Conservation (phyloP, 2,113 vertebrate species). For the Grantiella picta region DNA sequence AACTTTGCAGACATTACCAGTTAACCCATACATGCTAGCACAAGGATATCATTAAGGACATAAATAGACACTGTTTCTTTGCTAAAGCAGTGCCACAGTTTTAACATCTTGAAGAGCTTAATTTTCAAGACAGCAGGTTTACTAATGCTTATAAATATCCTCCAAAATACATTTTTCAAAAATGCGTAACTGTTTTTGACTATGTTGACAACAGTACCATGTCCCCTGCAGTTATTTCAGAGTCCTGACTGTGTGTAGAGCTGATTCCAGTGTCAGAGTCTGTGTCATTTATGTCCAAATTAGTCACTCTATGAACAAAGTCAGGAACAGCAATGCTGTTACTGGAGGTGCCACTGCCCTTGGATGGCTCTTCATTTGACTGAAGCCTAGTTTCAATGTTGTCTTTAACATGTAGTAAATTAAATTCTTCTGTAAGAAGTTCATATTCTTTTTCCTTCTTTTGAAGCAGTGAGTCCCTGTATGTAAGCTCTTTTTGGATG, state of each 20-base stretch:
- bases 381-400: slow-evolving; percentile 34
- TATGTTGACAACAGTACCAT: slow-evolving; percentile 64
- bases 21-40: not conserved
- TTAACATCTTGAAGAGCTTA: not conserved
- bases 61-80: not conserved
- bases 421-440: slow-evolving; percentile 82
- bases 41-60: not conserved
- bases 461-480: slow-evolving; percentile 75
- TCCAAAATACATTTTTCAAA: not conserved
- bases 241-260: slow-evolving; percentile 96
- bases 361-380: slow-evolving; percentile 53
- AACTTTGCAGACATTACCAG: not conserved
- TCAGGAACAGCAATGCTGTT: slow-evolving; percentile 19
- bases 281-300: slow-evolving; percentile 85
- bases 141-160: not conserved
- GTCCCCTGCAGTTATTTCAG: slow-evolving; percentile 80
- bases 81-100: not conserved
- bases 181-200: not conserved
- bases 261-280: slow-evolving; percentile 98
- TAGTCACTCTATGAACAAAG: slow-evolving; percentile 73
- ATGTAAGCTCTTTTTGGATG: slow-evolving; percentile 85
- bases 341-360: slow-evolving; percentile 32
- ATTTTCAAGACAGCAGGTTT: not conserved
- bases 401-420: slow-evolving; percentile 71
- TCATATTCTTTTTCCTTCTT: slow-evolving; percentile 88